These are phyloP conservation scores for Lamproptera curius DNA, from an alignment of 2,888 invertebrate species.

Conservation along the genomic window DNA sequence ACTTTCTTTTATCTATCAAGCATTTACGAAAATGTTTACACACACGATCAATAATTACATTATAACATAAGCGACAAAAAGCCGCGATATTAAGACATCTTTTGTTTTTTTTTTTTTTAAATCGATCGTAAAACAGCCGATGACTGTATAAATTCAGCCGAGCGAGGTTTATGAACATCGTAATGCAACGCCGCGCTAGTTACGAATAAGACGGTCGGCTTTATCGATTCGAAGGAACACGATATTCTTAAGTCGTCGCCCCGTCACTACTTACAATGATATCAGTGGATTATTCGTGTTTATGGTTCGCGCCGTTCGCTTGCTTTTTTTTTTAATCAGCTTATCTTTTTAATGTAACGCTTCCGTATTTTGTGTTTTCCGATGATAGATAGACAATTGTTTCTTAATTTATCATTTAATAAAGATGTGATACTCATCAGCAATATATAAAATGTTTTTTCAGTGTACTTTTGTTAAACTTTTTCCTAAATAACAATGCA, in stretches of 20 bases:
- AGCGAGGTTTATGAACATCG: slow-evolving; percentile 14
- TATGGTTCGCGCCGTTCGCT: slow-evolving; percentile 15
- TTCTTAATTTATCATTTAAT: too few species aligned
- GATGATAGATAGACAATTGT: neutral
- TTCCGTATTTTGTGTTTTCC: slow-evolving; percentile 11
- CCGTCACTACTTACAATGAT: slow-evolving; percentile 30
- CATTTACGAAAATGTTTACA: too few species aligned
- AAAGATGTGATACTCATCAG: too few species aligned
- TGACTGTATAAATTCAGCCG: neutral
- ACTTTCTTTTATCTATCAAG: too few species aligned
- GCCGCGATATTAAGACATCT: too few species aligned
- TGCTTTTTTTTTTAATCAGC: slow-evolving; percentile 21
- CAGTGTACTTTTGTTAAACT: too few species aligned
- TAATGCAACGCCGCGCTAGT: slow-evolving; percentile 24
- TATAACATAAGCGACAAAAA: too few species aligned
- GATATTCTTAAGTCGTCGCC: slow-evolving; percentile 31
- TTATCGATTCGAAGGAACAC: slow-evolving; percentile 29
- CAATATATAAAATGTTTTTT: too few species aligned
- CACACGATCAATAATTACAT: too few species aligned
- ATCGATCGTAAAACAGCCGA: too few species aligned
- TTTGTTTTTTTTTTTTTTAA: too few species aligned
- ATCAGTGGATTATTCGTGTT: slow-evolving; percentile 29
- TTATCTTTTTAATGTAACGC: slow-evolving; percentile 17
- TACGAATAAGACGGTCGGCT: slow-evolving; percentile 26
- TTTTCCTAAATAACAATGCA: too few species aligned